Conservation (phyloP, 92 coral and sea anemone species). For the Muricea muricata region DNA sequence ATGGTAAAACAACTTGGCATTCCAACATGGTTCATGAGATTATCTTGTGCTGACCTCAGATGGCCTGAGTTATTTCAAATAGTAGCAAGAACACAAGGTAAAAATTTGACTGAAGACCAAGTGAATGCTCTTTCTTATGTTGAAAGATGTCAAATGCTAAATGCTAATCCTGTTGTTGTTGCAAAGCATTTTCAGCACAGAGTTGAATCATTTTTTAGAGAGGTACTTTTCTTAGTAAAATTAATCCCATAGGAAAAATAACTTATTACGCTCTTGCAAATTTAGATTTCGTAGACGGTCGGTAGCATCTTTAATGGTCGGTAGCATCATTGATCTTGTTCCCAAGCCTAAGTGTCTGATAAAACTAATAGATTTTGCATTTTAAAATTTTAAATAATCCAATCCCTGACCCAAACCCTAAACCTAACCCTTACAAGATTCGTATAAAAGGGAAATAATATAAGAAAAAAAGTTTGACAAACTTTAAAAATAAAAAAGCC, state of each 20-base stretch:
- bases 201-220: not conserved
- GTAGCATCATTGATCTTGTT: too few relatives aligned
- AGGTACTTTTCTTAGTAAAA: not conserved
- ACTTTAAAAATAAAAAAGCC: too few relatives aligned
- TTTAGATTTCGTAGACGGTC: too few relatives aligned
- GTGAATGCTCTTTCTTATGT: not conserved
- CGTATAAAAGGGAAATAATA: too few relatives aligned
- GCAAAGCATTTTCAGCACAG: not conserved
- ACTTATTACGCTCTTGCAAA: too few relatives aligned
- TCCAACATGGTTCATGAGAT: not conserved
- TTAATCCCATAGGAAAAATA: not conserved
- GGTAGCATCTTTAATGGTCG: too few relatives aligned
- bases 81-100: not conserved
- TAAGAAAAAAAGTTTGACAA: too few relatives aligned
- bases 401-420: too few relatives aligned
- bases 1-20: not conserved
- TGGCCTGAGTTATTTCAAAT: not conserved
- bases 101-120: not conserved
- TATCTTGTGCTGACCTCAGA: not conserved
- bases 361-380: too few relatives aligned
- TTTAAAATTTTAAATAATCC: too few relatives aligned
- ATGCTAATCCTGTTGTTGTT: slow-evolving; percentile 2
- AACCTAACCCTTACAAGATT: too few relatives aligned
- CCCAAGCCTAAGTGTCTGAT: too few relatives aligned
- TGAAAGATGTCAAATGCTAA: not conserved